These are phyloP conservation scores for Papilio demoleus DNA, from an alignment of 2,888 invertebrate genomes.

Conservation along the genomic window DNA sequence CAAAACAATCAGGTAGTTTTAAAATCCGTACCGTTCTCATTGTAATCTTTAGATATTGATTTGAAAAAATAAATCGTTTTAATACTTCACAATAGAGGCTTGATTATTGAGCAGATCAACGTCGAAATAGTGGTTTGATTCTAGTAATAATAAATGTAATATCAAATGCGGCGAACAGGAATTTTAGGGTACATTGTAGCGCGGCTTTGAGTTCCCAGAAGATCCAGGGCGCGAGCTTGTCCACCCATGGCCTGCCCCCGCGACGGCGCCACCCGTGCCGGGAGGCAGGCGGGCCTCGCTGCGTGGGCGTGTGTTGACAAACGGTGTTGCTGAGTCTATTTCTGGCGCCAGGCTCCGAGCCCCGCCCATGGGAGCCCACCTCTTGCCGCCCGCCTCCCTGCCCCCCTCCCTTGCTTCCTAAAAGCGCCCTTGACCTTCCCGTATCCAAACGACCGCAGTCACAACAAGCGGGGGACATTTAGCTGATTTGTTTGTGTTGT, in stretches of 20 bases:
- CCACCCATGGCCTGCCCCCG: slow-evolving; percentile 1
- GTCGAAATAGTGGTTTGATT: background rate
- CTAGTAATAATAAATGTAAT: background rate
- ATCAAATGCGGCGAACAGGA: slow-evolving; percentile 13
- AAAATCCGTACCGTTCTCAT: no score
- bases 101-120: no score
- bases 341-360: slow-evolving; percentile 54
- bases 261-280: slow-evolving; percentile 41
- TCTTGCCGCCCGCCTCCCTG: slow-evolving; percentile 47
- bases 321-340: slow-evolving; percentile 76
- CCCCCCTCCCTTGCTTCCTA: slow-evolving; percentile 49
- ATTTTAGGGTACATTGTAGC: background rate
- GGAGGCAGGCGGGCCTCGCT: slow-evolving; percentile 50
- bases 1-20: no score
- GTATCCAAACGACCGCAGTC: slow-evolving; percentile 81
- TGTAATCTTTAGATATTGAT: no score
- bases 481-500: slow-evolving; percentile 57
- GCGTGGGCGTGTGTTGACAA: slow-evolving; percentile 82
- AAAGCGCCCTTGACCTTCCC: slow-evolving; percentile 76
- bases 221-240: slow-evolving; percentile 17
- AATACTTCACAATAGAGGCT: no score
- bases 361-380: slow-evolving; percentile 47
- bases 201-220: slow-evolving; percentile 11
- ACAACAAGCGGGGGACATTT: slow-evolving; percentile 65
- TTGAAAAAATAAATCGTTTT: no score